phyloP scores from a whole-genome alignment of 2,797 vertebrate species.

The Enteromius radiatus region DNA sequence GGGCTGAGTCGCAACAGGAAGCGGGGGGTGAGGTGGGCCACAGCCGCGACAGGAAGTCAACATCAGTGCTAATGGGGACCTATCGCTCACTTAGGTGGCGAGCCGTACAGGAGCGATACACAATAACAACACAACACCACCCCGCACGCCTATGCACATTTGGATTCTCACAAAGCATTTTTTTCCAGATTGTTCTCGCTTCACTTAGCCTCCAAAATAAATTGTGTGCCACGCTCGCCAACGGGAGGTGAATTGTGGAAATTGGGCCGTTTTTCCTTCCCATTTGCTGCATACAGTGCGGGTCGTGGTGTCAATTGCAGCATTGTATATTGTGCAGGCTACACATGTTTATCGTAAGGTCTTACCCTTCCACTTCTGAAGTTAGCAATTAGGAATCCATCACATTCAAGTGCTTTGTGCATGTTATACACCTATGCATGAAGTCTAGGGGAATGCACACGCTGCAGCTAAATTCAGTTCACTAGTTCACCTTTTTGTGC shows the following conservation, averaged over 20 bases:
- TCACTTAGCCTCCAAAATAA: background rate
- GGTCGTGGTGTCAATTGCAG: background rate
- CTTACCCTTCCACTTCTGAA: background rate
- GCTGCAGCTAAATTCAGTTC: background rate
- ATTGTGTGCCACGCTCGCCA: background rate
- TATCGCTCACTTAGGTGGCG: conserved; percentile 9
- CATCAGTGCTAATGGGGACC: conserved; percentile 40
- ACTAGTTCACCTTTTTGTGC: background rate
- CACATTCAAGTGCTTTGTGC: conserved; percentile 3
- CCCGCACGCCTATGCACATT: conserved; percentile 25
- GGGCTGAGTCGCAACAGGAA: conserved; percentile 52
- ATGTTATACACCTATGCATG: no score
- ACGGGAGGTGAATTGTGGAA: background rate
- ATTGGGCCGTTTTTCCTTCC: background rate
- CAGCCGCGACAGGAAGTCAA: conserved; percentile 46
- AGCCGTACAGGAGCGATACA: conserved; percentile 12
- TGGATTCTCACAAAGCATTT: background rate
- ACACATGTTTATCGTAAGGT: background rate
- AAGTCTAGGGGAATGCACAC: background rate
- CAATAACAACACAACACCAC: conserved; percentile 14
- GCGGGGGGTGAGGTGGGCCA: conserved; percentile 44
- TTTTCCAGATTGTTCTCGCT: background rate
- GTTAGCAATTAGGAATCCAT: background rate
- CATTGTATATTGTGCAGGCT: background rate
- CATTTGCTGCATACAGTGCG: background rate